Base-by-base conservation (phyloP, 2,888 invertebrate species). In the Altica lythri region DNA sequence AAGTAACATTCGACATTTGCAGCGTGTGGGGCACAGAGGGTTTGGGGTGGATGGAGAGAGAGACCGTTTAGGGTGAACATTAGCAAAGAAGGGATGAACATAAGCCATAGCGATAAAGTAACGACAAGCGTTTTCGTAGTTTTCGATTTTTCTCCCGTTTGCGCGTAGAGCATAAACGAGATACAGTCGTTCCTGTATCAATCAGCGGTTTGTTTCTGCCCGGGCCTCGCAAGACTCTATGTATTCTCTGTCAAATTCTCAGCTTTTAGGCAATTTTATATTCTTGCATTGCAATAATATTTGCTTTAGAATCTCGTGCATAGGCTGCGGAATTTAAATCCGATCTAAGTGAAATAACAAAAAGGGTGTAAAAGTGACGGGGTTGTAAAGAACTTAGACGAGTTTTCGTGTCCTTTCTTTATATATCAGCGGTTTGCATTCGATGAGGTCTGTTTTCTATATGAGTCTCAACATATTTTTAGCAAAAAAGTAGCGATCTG, bases 51-150 rank as follows among this genome's bases (percentile, higher is more conserved):
- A 66, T 64, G 67, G 40, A 40, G 67, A 72, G 66, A 69, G 71
- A 70, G 70, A 69, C 57, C 67, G 61, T 60, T 60, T 57, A 56
- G 58, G 69, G 68, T 66, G 66, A 66, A 63, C 65, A 65, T 66
- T 67, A 63, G 67, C 65, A 60, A 70, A 68, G 70, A 68, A 72
- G 72, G 74, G 73, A 73, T 69, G 72, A 69, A 72, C 61, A 64
- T 55, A 63, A 61, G 61, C 56, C 63, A 66, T 67, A 57, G 60
- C 61, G 40, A 55, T 50, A 44, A 37, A 63, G 62, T 62, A 61
- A 50, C 58, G 71, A 67, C 66, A 32, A 68, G 70, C 72, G 69
- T 66, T 49, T 44, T 42, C 51, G 44, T 53, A 45, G 55, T 52
- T 49, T 61, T 57, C 60, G 57, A 62, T 53, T 52, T 53, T 63